Conservation (phyloP, 2,797 vertebrate genomes). For the Chromis chromis region DNA sequence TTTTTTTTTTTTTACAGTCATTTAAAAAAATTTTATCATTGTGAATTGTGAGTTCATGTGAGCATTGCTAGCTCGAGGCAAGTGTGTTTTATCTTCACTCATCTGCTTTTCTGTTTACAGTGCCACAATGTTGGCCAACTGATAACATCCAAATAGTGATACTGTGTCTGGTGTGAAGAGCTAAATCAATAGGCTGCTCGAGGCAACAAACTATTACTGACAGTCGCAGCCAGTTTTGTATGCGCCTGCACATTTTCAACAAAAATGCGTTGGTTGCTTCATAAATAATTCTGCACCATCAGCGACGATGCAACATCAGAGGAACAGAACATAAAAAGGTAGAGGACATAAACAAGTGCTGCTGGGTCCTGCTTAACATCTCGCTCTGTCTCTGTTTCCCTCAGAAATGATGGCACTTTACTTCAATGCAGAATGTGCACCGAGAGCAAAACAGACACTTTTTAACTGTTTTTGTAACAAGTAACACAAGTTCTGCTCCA, state of each 20-base stretch:
- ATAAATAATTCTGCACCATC: conserved; percentile 21
- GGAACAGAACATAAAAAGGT: neutral
- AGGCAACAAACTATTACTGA: conserved; percentile 25
- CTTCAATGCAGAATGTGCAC: neutral
- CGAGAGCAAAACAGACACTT: no score
- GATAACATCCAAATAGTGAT: conserved; percentile 1
- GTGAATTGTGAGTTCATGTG: no score
- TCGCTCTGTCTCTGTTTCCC: neutral
- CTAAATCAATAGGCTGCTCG: conserved; percentile 33
- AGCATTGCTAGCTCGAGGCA: no score
- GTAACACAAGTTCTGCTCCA: no score
- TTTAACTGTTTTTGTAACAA: no score
- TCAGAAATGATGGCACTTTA: neutral
- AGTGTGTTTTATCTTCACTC: no score
- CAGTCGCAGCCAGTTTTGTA: neutral
- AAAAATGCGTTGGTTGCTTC: neutral
- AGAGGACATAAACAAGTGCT: conserved; percentile 9
- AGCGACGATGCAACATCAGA: conserved; percentile 11
- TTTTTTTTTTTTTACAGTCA: no score
- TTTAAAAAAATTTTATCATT: no score
- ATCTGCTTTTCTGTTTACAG: conserved; percentile 1
- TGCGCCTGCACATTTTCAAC: conserved; percentile 6
- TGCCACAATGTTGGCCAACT: neutral
- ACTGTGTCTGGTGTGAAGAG: conserved; percentile 8
- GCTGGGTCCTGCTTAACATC: neutral